Conservation (phyloP, 53 echinoderm and acorn worm species). For the Holothuria leucospilota region DNA sequence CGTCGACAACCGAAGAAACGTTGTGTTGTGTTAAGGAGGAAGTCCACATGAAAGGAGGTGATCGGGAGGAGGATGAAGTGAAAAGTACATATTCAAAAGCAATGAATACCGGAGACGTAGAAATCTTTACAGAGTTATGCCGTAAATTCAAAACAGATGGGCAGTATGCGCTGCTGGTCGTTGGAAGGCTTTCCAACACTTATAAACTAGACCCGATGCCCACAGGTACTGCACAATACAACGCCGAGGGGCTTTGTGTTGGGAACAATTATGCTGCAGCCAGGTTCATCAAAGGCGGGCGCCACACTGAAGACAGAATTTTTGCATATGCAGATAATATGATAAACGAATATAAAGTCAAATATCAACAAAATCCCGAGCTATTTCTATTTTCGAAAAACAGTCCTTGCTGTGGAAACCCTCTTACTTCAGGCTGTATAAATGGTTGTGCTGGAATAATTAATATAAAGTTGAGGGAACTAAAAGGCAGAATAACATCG, state of each 20-base stretch:
- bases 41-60: background rate
- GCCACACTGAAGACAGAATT: background rate
- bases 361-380: background rate
- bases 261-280: slow-evolving; percentile 1
- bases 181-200: background rate
- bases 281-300: background rate
- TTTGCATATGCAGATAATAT: background rate
- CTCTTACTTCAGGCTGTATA: background rate
- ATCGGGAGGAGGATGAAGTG: background rate
- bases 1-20: background rate
- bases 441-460: background rate
- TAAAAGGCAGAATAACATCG: background rate
- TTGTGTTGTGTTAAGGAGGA: background rate
- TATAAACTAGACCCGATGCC: background rate
- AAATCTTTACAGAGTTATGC: background rate
- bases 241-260: background rate
- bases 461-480: background rate
- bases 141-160: background rate
- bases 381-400: background rate
- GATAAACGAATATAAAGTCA: background rate
- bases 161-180: background rate
- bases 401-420: slow-evolving; percentile 1
- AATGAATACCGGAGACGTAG: background rate
- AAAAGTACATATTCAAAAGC: background rate
- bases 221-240: background rate